Evolutionary conservation across 2,113 vertebrate genomes (phyloP).

Genomic region (Gorsachius goisagi): DNA sequence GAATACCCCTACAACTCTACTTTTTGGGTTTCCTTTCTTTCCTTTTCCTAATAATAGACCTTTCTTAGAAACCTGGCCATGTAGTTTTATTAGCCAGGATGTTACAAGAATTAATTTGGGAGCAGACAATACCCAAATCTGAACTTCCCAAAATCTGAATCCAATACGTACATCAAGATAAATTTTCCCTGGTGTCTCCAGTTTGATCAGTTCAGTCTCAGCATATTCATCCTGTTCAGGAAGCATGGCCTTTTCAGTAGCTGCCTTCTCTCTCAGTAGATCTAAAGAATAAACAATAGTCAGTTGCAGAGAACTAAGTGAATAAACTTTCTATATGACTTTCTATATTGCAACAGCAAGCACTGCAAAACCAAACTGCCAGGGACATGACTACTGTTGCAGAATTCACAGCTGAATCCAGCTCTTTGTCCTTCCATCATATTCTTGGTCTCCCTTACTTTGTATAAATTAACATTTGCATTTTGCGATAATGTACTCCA

Average conservation of each 20-base stretch:
- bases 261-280: background rate
- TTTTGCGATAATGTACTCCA: background rate
- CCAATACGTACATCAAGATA: constrained; percentile 62
- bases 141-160: background rate
- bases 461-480: background rate
- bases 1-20: background rate
- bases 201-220: constrained; percentile 45
- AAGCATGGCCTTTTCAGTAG: background rate
- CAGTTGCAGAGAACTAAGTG: background rate
- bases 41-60: background rate
- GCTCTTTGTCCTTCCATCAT: background rate
- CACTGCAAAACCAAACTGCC: background rate
- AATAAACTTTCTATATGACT: background rate
- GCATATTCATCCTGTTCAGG: constrained; percentile 53
- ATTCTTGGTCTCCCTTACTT: background rate
- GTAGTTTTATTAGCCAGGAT: background rate
- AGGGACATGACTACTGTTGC: background rate
- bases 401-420: background rate
- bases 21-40: background rate
- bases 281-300: constrained; percentile 26
- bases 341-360: background rate
- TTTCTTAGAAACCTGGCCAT: background rate
- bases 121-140: background rate
- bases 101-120: background rate
- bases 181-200: constrained; percentile 40